Conservation (phyloP, 2,113 vertebrate species). For the Megalops atlanticus region DNA sequence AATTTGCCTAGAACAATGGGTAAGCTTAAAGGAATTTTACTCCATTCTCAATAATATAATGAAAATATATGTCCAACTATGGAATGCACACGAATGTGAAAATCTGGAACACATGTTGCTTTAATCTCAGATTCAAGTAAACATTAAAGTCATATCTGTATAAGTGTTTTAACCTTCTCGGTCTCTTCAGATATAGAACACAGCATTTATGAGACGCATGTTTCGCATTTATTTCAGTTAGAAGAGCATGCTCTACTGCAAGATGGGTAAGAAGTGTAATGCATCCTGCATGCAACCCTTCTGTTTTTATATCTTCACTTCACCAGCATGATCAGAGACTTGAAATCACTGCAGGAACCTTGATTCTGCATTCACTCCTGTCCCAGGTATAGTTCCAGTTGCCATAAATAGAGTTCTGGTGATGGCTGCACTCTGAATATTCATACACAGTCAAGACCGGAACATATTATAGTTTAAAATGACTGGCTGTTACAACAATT, state of each 20-base stretch:
- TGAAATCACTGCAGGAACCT: too few relatives aligned
- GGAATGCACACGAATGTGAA: slow-evolving; percentile 1
- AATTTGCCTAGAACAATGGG: slow-evolving; percentile 45
- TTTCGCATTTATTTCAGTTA: too few relatives aligned
- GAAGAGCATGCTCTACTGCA: too few relatives aligned
- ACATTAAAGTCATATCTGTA: background rate
- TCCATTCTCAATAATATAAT: background rate
- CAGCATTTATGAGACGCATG: too few relatives aligned
- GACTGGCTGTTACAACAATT: background rate
- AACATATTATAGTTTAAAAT: background rate
- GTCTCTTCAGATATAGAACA: too few relatives aligned
- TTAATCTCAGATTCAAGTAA: background rate
- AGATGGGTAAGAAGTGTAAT: too few relatives aligned
- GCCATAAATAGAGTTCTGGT: background rate
- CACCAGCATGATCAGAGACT: background rate
- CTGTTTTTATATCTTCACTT: background rate
- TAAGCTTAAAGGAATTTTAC: slow-evolving; percentile 43
- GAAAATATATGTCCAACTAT: too few relatives aligned
- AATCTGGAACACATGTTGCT: background rate
- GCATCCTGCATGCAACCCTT: background rate
- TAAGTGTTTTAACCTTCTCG: too few relatives aligned
- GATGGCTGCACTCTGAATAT: background rate
- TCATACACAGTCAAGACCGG: background rate
- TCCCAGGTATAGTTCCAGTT: background rate
- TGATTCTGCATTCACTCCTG: too few relatives aligned